A percentile compares a stretch with the other conserved stretches of the same genome.
Evolutionary conservation across 2,888 invertebrate species (phyloP).

Genomic region (Temnothorax ravouxi): DNA sequence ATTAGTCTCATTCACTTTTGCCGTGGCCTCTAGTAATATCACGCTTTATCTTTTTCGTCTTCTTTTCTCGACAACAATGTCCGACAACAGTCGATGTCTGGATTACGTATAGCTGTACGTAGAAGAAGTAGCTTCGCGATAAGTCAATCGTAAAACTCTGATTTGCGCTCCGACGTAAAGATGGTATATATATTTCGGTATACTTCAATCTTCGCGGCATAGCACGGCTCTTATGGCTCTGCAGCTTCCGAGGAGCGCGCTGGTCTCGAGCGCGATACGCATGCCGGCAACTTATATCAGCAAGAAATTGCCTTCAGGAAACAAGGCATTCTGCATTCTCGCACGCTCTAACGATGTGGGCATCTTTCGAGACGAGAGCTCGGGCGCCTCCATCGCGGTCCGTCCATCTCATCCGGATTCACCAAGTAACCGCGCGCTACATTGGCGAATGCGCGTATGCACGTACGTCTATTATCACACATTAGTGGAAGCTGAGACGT

Average conservation of each 20-base stretch:
- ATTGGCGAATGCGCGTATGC: slow-evolving; percentile 50
- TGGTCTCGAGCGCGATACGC: slow-evolving; percentile 42
- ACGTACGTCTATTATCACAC: slow-evolving; percentile 78
- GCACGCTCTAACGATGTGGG: slow-evolving; percentile 79
- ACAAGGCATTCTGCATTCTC: slow-evolving; percentile 79
- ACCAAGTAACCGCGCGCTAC: slow-evolving; percentile 55
- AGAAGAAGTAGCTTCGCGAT: not conserved
- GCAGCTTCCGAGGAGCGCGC: slow-evolving; percentile 23
- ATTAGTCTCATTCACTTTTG: slow-evolving; percentile 58
- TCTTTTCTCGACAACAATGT: slow-evolving; percentile 2
- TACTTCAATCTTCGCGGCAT: slow-evolving; percentile 21
- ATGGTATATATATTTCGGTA: not conserved
- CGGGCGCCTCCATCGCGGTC: slow-evolving; percentile 41
- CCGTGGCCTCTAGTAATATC: slow-evolving; percentile 30
- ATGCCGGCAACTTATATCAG: slow-evolving; percentile 71
- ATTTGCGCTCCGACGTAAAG: not conserved
- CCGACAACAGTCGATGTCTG: not conserved
- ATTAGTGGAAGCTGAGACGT: slow-evolving; percentile 77
- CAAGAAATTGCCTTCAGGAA: slow-evolving; percentile 76
- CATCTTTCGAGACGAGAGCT: slow-evolving; percentile 65
- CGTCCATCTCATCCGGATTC: slow-evolving; percentile 48
- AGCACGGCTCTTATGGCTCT: slow-evolving; percentile 24
- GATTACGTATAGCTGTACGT: not conserved
- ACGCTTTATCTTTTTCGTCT: not conserved
- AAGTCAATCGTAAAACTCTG: slow-evolving; percentile 29